Evolutionary conservation across 2,888 invertebrate species (phyloP), one percentile per base, ranked within the genome.

Genomic region (Cantharis rufa): DNA sequence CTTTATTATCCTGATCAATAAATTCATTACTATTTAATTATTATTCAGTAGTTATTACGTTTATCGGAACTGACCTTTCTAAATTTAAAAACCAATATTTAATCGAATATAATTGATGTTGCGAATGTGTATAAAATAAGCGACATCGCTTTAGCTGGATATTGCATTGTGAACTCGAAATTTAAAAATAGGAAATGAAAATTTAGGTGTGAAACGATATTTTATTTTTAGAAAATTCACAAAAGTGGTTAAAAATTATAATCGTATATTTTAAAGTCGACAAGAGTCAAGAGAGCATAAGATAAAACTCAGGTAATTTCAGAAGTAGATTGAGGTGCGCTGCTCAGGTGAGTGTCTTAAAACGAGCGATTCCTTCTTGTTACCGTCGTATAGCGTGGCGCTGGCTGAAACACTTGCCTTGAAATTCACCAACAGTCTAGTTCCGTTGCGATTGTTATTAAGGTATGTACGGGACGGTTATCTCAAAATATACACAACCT

Each of bases 311-410:
- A 32, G 24, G 24, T n/a, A 62, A 69, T 61, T 61, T 66, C 72
- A 72, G 64, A 48, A 70, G 66, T 18, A 69, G 87, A 88, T 81
- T 83, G 92, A 91, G 13, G 18, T 62, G 28, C 21, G 18, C 10
- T 62, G 61, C 62, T 70, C 75, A 75, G 74, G 74, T 72, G 69
- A 75, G 69, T 66, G 72, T 72, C 74, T 81, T 77, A 77, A 75
- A 69, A 69, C 68, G 72, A 75, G 69, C 70, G 71, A 71, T 70
- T 68, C 70, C 74, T 82, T 82, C 81, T 82, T 80, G 81, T 81
- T 81, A 80, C 82, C 83, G 83, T 71, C 80, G 82, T 71, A 70
- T 61, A 66, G 27, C 62, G 71, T 83, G 85, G 85, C 85, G 86
- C 84, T 84, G 83, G 78, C 77, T 74, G 76, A 76, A 79, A 84